phyloP scores from a whole-genome alignment of 2,888 invertebrate species.

The Trichogramma dendrolimi region DNA sequence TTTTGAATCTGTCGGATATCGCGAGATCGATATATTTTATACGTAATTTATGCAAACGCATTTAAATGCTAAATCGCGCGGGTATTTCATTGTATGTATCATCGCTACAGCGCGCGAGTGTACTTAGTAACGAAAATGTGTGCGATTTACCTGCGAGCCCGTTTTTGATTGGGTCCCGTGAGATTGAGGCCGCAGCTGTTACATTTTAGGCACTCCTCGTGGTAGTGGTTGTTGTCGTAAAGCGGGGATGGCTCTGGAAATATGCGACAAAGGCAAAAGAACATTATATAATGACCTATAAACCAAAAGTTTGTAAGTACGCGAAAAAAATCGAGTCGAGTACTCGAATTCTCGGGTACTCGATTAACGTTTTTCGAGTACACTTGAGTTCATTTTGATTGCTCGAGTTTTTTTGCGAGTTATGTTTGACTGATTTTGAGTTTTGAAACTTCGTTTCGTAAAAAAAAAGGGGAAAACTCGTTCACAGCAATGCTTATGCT shows the following conservation, averaged over 20 bases:
- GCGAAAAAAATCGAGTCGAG: too few species aligned
- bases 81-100: neutral
- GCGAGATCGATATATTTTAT: neutral
- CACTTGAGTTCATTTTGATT: too few species aligned
- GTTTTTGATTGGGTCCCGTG: constrained; percentile 79
- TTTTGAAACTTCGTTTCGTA: too few species aligned
- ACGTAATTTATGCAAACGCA: neutral
- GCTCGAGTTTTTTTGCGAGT: too few species aligned
- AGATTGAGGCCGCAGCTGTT: constrained; percentile 91
- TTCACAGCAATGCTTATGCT: too few species aligned
- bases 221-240: constrained; percentile 93
- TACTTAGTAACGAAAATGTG: neutral
- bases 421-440: too few species aligned
- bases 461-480: too few species aligned
- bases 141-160: constrained; percentile 46
- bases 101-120: too few species aligned
- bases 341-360: too few species aligned
- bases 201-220: constrained; percentile 96
- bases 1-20: constrained; percentile 62
- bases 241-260: constrained; percentile 75
- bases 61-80: neutral
- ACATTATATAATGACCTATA: too few species aligned
- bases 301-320: too few species aligned
- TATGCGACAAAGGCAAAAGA: neutral
- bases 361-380: too few species aligned